Evolutionary conservation across 1,140 invertebrate species (phyloP), one percentile per base, ranked within the genome.

Genomic region (Platyscapa corneri): DNA sequence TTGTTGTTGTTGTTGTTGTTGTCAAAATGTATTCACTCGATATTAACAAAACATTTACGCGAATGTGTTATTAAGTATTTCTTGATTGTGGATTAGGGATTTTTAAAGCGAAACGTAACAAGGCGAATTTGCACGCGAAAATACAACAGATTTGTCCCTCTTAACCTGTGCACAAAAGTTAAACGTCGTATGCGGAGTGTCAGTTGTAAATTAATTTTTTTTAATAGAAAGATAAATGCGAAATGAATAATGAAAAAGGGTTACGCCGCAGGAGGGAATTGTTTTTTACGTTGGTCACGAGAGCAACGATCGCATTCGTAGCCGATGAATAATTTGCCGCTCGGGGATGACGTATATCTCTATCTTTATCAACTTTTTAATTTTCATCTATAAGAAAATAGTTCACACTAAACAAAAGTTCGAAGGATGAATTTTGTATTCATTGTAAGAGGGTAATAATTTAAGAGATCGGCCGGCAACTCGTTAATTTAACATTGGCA

Each of bases 301-400:
- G 53, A 79, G 53, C 56, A 79, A 34, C 77, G 77, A 64, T 79
- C 34, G 53, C 77, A 64, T 53, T 53, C 77, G 64, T 53, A 34
- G 7, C 77, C 34, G 23, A 53, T 79, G 53, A 79, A 79, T 79
- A 79, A 79, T 79, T 79, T 39, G 30, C 20, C 53, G 39, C 23
- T 49, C 0, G 70, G 42, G 37, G 20, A 42, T 74, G 70, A 74
- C 70, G 70, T 42, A 42, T 12, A 74, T n/a, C 42, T 74, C 70
- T 74, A 74, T 74, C 39, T n/a, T 74, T 74, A 74, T 74, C 67
- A 12, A 46, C 5, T 46, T 46, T 46, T 46, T 46, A 7, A 46
- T n/a, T n/a, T n/a, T n/a, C n/a, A n/a, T n/a, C n/a, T n/a, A n/a
- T n/a, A n/a, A n/a, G n/a, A n/a, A n/a, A n/a, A n/a, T n/a, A n/a